Conservation (phyloP, 2,888 invertebrate genomes). For the Idaea straminata region DNA sequence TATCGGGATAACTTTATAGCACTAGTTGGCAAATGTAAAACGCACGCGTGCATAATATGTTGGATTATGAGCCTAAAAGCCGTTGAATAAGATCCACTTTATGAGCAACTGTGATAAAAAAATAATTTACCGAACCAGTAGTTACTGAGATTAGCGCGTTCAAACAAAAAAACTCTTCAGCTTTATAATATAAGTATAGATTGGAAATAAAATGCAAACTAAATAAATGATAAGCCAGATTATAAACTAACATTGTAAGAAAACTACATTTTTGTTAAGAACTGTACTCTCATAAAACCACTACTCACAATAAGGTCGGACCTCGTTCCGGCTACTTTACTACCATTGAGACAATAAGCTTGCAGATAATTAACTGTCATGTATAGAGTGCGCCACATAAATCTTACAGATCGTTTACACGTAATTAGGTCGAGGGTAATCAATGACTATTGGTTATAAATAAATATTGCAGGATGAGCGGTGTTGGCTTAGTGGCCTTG, state of each 20-base stretch:
- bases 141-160: too few species aligned
- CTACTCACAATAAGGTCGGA: constrained; percentile 11
- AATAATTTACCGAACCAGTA: too few species aligned
- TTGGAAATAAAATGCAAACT: neutral
- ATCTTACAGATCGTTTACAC: neutral
- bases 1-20: too few species aligned
- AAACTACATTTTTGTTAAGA: neutral
- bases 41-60: too few species aligned
- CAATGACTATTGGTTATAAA: constrained; percentile 4
- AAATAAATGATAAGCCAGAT: neutral
- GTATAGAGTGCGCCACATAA: constrained; percentile 2
- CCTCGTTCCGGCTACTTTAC: constrained; percentile 15
- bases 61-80: too few species aligned
- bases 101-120: too few species aligned
- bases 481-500: too few species aligned
- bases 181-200: neutral
- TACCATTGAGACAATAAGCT: constrained; percentile 12
- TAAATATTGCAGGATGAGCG: neutral
- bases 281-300: constrained; percentile 6
- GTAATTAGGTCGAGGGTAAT: neutral
- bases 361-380: constrained; percentile 12
- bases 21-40: too few species aligned
- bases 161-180: too few species aligned
- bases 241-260: neutral
- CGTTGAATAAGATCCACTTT: too few species aligned